phyloP scores from a whole-genome alignment of 1,140 invertebrate species.

The Halictus rubicundus region DNA sequence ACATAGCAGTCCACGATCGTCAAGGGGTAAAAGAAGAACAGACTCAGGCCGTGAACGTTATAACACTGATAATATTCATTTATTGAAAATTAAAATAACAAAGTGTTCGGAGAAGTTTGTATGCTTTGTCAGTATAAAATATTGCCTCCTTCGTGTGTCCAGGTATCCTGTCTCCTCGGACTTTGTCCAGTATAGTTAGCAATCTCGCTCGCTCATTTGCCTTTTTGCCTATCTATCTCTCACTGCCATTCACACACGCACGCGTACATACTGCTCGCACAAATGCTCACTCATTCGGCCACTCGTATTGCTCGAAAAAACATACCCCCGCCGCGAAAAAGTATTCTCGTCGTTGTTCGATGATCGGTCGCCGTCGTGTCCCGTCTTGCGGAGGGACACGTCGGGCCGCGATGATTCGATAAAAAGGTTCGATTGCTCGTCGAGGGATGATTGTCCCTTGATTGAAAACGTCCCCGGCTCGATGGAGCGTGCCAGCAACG shows the following conservation, averaged over 20 bases:
- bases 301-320: conserved; percentile 29
- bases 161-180: conserved; percentile 19
- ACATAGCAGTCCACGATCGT: neutral
- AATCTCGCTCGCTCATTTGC: neutral
- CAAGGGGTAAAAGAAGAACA: neutral
- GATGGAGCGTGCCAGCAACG: conserved; percentile 50
- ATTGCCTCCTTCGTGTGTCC: conserved; percentile 39
- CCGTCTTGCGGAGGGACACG: conserved; percentile 49
- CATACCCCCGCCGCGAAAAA: conserved; percentile 47
- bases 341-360: conserved; percentile 57
- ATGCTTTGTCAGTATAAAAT: conserved; percentile 40
- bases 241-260: too few relatives aligned
- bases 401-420: conserved; percentile 64
- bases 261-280: neutral
- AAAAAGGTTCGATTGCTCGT: conserved; percentile 69
- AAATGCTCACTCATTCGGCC: neutral
- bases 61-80: conserved; percentile 45
- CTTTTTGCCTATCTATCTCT: neutral
- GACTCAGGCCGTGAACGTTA: conserved; percentile 8
- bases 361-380: conserved; percentile 44
- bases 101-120: conserved; percentile 35
- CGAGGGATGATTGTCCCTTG: conserved; percentile 75
- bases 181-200: conserved; percentile 19
- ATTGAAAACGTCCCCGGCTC: conserved; percentile 70
- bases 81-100: conserved; percentile 47